Evolutionary conservation across 2,113 vertebrate species (phyloP).

Genomic region (Coreoperca whiteheadi): DNA sequence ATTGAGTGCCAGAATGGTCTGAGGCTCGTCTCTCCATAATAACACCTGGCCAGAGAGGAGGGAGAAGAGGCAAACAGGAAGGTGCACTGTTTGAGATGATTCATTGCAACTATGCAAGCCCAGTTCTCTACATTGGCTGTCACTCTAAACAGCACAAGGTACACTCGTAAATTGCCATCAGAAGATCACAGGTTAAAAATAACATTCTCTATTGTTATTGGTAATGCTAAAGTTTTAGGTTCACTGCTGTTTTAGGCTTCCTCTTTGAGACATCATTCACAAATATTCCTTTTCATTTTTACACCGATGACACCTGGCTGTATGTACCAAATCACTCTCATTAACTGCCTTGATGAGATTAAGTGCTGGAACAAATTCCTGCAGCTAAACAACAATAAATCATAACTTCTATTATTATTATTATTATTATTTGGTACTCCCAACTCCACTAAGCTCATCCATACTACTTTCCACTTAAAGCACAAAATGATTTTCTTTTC

Average conservation of each 20-base stretch:
- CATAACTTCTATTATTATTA: background rate
- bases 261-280: background rate
- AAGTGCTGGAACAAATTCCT: background rate
- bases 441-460: background rate
- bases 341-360: background rate
- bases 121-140: too few species aligned
- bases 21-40: constrained; percentile 75
- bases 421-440: background rate
- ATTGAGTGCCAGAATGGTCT: constrained; percentile 19
- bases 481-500: too few species aligned
- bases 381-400: background rate
- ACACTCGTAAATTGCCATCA: background rate
- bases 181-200: background rate
- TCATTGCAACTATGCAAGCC: background rate
- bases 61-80: background rate
- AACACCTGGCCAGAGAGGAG: constrained; percentile 71
- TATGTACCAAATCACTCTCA: background rate
- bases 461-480: too few species aligned
- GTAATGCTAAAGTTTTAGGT: background rate
- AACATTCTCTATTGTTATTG: background rate
- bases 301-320: background rate
- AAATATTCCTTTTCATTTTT: background rate
- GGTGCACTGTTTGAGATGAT: background rate
- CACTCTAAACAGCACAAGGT: background rate
- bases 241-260: background rate